These are phyloP conservation scores for Sebastes variabilis DNA, from an alignment of 2,797 vertebrate genomes.

Conservation along the genomic window DNA sequence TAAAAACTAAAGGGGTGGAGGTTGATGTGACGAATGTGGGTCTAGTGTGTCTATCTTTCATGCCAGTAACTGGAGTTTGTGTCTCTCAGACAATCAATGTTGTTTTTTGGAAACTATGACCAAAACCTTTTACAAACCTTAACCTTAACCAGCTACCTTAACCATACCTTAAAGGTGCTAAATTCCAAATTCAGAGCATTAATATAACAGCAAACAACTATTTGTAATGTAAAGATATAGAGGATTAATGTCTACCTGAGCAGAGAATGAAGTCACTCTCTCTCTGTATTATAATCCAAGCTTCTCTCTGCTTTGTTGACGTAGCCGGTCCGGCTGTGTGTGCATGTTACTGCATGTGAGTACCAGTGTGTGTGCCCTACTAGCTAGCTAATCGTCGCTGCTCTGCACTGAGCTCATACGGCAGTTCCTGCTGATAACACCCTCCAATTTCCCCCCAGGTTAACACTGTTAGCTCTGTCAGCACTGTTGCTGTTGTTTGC, in stretches of 20 bases:
- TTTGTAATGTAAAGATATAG: not conserved
- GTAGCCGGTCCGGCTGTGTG: not conserved
- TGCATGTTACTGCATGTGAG: not conserved
- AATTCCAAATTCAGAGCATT: too few relatives aligned
- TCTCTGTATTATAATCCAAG: not conserved
- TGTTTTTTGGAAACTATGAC: not conserved
- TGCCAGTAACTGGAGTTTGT: not conserved
- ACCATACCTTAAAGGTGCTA: too few relatives aligned
- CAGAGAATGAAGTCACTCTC: not conserved
- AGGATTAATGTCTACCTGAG: not conserved
- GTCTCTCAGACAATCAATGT: not conserved
- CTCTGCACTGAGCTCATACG: not conserved
- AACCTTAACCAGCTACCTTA: not conserved
- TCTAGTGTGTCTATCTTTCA: not conserved
- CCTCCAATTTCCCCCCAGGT: too few relatives aligned
- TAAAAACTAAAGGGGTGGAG: not conserved
- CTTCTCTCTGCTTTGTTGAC: not conserved
- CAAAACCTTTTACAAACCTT: not conserved
- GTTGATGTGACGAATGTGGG: not conserved
- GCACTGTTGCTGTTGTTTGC: not conserved
- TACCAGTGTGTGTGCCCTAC: not conserved
- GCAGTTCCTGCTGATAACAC: not conserved
- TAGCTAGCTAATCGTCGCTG: not conserved
- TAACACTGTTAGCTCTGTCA: too few relatives aligned
- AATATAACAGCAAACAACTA: not conserved